Conservation (phyloP, 1,140 invertebrate genomes). For the Eumeta japonica region DNA sequence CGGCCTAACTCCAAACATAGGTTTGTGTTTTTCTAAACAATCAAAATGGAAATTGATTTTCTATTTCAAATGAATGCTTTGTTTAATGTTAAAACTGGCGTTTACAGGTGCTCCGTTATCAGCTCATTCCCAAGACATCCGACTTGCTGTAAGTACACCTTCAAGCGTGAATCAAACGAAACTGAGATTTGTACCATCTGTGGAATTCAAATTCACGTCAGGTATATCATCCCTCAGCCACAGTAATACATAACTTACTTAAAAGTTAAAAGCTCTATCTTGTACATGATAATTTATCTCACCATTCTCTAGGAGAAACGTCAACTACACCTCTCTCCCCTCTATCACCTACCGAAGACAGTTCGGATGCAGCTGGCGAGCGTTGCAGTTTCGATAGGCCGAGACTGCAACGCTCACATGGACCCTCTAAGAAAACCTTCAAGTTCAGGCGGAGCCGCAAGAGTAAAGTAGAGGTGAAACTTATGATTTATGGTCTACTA, state of each 20-base stretch:
- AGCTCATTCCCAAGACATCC: no score
- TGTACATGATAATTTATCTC: no score
- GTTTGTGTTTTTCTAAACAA: no score
- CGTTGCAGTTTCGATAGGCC: conserved; percentile 62
- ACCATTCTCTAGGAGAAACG: conserved; percentile 70
- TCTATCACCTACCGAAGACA: conserved; percentile 59
- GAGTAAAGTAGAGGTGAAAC: conserved; percentile 43
- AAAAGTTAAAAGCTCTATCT: no score
- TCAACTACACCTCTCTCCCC: conserved; percentile 73
- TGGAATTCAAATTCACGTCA: conserved; percentile 71
- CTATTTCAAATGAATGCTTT: no score
- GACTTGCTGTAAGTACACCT: conserved; percentile 24
- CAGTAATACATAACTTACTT: background rate
- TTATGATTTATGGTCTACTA: conserved; percentile 11
- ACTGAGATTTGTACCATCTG: conserved; percentile 75
- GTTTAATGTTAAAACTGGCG: background rate
- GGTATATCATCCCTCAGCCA: conserved; percentile 58
- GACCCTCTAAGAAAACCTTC: conserved; percentile 92
- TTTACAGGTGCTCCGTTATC: background rate
- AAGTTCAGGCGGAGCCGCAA: conserved; percentile 76
- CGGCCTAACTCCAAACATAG: no score
- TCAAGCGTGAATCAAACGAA: conserved; percentile 58
- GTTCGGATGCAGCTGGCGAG: conserved; percentile 9
- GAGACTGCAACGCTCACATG: conserved; percentile 86
- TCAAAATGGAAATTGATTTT: no score